Evolutionary conservation across 1,140 invertebrate species (phyloP).

Genomic region (Sitophilus oryzae): DNA sequence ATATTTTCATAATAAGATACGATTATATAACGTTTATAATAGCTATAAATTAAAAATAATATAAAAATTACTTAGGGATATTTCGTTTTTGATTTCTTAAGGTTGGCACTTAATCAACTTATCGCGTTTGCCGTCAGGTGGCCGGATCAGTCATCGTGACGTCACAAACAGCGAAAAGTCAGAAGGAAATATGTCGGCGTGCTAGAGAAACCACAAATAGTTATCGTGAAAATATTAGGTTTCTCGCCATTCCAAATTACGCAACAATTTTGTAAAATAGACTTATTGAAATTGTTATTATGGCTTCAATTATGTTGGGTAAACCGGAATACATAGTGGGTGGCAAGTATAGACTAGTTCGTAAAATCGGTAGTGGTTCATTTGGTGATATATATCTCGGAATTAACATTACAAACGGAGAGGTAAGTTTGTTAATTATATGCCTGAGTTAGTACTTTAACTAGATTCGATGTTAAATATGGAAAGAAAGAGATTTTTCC

Average conservation of each 20-base stretch:
- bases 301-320: slow-evolving; percentile 33
- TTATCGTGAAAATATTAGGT: slow-evolving; percentile 37
- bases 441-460: neutral
- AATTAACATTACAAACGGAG: slow-evolving; percentile 93
- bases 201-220: slow-evolving; percentile 41
- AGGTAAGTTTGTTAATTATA: slow-evolving; percentile 47
- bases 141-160: too few relatives aligned
- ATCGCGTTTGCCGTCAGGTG: too few relatives aligned
- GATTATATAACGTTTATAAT: too few relatives aligned
- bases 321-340: slow-evolving; percentile 61
- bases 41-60: too few relatives aligned
- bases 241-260: slow-evolving; percentile 34
- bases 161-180: slow-evolving; percentile 42
- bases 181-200: slow-evolving; percentile 44
- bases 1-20: too few relatives aligned
- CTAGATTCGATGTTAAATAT: neutral
- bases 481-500: neutral
- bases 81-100: neutral
- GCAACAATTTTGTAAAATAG: slow-evolving; percentile 29
- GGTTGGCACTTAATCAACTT: neutral
- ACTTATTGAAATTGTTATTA: slow-evolving; percentile 33
- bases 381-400: slow-evolving; percentile 99
- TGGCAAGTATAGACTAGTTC: slow-evolving; percentile 88
- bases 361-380: slow-evolving; percentile 97
- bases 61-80: too few relatives aligned